Evolutionary conservation across 2,797 vertebrate genomes (phyloP).

Genomic region (Pelobates cultripes): DNA sequence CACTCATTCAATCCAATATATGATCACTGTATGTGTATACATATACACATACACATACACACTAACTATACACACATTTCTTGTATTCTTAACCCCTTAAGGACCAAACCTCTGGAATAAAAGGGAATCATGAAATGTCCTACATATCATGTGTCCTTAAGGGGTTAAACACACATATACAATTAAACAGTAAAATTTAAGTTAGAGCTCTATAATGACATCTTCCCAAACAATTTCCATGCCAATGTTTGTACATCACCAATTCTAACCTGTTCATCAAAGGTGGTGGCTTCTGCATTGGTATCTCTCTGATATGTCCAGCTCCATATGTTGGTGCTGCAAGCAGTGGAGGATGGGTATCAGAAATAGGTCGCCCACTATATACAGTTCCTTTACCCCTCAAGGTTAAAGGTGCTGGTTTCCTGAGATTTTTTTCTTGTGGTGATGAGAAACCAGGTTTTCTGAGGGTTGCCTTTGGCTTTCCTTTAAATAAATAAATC

Average conservation of each 20-base stretch:
- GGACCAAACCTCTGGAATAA: too few species aligned
- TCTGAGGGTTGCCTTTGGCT: conserved; percentile 80
- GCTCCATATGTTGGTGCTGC: neutral
- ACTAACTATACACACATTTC: too few species aligned
- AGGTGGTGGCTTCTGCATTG: conserved; percentile 64
- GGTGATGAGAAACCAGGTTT: conserved; percentile 74
- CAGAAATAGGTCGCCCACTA: neutral
- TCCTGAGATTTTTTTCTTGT: conserved; percentile 59
- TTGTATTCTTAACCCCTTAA: too few species aligned
- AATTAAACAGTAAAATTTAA: too few species aligned
- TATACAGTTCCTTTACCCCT: conserved; percentile 58
- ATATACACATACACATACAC: too few species aligned
- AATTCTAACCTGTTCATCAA: conserved; percentile 56
- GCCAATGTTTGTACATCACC: neutral
- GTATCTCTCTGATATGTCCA: conserved; percentile 55
- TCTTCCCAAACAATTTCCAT: neutral
- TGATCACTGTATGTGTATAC: too few species aligned
- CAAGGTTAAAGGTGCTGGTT: conserved; percentile 23
- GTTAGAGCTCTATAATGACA: neutral
- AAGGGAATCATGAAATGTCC: too few species aligned
- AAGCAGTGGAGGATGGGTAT: neutral
- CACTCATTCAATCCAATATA: too few species aligned
- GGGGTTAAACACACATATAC: too few species aligned
- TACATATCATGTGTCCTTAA: too few species aligned
- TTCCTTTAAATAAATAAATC: conserved; percentile 67